These are phyloP conservation scores for Ochropleura plecta DNA, from an alignment of 2,888 invertebrate genomes.

Conservation along the genomic window DNA sequence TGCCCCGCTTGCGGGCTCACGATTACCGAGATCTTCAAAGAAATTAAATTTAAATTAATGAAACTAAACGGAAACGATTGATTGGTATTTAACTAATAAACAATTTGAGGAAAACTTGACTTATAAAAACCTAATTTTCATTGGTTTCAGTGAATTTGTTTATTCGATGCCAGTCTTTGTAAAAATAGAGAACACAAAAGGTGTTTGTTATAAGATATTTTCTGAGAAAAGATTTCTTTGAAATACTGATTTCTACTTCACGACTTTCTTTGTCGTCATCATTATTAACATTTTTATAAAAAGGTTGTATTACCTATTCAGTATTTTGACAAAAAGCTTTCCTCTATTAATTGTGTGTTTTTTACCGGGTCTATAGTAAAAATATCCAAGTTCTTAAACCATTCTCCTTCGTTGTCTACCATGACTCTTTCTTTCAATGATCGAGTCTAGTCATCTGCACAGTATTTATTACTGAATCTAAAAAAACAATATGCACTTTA, in stretches of 20 bases:
- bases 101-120: slow-evolving; percentile 33
- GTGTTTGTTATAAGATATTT: slow-evolving; percentile 22
- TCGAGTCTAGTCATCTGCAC: not conserved
- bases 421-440: not conserved
- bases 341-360: not conserved
- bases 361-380: not conserved
- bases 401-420: not conserved
- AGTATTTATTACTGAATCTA: not conserved
- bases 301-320: not conserved
- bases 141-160: slow-evolving; percentile 14
- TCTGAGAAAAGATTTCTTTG: slow-evolving; percentile 21
- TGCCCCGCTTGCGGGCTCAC: slow-evolving; percentile 20
- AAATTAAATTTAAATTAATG: slow-evolving; percentile 52
- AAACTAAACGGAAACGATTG: slow-evolving; percentile 53
- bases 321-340: not conserved
- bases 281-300: slow-evolving; percentile 12
- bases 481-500: not conserved
- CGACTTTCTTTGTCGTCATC: not conserved
- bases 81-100: slow-evolving; percentile 52
- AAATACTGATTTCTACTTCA: slow-evolving; percentile 2
- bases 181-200: slow-evolving; percentile 7
- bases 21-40: slow-evolving; percentile 31
- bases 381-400: not conserved
- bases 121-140: slow-evolving; percentile 21
- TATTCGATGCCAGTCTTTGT: slow-evolving; percentile 1